Base-by-base conservation (phyloP, 2,797 vertebrate genomes). In the Salmo trutta region DNA sequence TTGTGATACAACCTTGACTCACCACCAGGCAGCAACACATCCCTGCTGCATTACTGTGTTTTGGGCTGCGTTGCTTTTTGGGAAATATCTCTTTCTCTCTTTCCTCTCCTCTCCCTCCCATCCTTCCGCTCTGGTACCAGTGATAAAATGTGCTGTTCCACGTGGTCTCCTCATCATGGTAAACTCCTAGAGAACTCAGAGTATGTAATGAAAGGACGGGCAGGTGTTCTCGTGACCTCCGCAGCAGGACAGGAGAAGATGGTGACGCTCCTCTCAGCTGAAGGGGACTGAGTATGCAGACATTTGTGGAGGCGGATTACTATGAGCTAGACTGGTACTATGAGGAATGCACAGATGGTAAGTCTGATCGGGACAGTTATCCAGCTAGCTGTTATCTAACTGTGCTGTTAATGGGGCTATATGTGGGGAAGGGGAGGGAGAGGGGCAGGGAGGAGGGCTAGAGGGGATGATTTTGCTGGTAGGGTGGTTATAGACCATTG, bases 261-360 rank as follows among this genome's bases (percentile, higher is more conserved):
- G 82, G 84, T 88, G 56, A 21, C 24, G 84, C 14, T 36, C 41
- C 52, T 88, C 85, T 36, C 19, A 80, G 81, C 87, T 88, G 91
- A 86, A 92, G 95, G 91, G 92, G 89, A 86, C 91, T 90, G 89
- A 93, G 82, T 78, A 93, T 93, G 93, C 92, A 91, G 88, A 91
- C 96, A 95, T 98, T 99, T 85, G 97, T 97, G 70, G 98, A 97
- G 93, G 95, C 96, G 87, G 98, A 99, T 94, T 99, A 99, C 92
- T 99, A 98, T 82, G 97, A 98, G 79, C 93, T 99, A 93, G 98
- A 99, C 94, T 99, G 98, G 98, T 98, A 98, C 93, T 99, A 99
- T 91, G 98, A 99, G 86, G 98, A 99, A 91, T 99, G 97, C 84
- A 94, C 97, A 0, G 98, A 99, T 88, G 98, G 98, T 99, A 98